Evolutionary conservation across 2,113 vertebrate genomes (phyloP).

Genomic region (Apistogramma diplotaenia): DNA sequence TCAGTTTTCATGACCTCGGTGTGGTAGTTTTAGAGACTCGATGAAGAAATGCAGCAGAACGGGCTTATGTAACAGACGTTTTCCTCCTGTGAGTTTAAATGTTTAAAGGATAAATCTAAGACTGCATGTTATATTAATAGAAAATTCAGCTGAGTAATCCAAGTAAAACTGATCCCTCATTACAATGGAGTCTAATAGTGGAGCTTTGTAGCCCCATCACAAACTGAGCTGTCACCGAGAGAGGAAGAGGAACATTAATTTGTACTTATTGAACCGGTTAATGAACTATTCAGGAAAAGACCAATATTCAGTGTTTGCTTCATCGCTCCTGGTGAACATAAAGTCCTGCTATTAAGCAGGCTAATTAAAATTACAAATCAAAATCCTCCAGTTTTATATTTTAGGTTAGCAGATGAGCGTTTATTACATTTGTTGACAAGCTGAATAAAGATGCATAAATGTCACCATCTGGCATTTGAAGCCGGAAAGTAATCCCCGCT

Average conservation of each 20-base stretch:
- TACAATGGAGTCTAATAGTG: constrained; percentile 1
- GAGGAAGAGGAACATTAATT: constrained; percentile 51
- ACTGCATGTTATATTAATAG: background rate
- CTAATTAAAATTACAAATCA: constrained; percentile 66
- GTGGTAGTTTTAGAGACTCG: background rate
- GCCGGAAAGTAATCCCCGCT: constrained; percentile 6
- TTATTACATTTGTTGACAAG: constrained; percentile 41
- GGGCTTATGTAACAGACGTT: background rate
- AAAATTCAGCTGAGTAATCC: constrained; percentile 20
- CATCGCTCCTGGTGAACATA: constrained; percentile 44
- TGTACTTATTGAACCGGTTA: constrained; percentile 63
- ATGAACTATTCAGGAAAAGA: constrained; percentile 62
- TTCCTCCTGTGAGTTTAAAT: background rate
- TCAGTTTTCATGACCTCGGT: background rate
- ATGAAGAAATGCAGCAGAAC: background rate
- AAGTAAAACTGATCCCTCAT: constrained; percentile 1
- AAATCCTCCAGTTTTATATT: constrained; percentile 31
- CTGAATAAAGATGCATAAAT: constrained; percentile 44
- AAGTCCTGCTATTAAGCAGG: constrained; percentile 34
- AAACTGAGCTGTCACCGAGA: constrained; percentile 35
- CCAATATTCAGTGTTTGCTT: constrained; percentile 43
- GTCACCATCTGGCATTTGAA: constrained; percentile 44
- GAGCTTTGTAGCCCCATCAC: constrained; percentile 25
- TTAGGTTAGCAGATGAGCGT: constrained; percentile 21
- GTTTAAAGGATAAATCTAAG: background rate